Conservation (phyloP, 2,113 vertebrate genomes). For the Genyomyrus donnyi region DNA sequence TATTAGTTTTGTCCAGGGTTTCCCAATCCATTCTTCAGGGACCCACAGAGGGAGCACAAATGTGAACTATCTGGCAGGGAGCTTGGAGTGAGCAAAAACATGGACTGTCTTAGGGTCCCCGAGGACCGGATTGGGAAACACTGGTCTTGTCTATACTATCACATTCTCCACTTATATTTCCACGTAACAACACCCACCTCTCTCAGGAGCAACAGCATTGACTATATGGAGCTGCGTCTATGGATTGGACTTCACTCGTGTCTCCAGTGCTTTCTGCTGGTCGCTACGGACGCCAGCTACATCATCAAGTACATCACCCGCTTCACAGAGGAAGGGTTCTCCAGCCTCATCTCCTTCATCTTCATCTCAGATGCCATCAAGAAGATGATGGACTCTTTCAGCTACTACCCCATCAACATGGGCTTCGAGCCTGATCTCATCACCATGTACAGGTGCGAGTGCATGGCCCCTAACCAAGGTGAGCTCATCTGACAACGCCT, state of each 20-base stretch:
- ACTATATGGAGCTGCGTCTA: slow-evolving; percentile 85
- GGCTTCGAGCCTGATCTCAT: slow-evolving; percentile 86
- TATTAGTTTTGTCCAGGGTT: neutral
- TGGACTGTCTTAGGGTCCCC: neutral
- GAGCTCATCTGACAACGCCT: slow-evolving; percentile 47
- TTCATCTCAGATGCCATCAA: slow-evolving; percentile 86
- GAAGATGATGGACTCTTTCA: slow-evolving; percentile 82
- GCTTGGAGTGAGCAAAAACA: neutral
- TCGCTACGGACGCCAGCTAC: slow-evolving; percentile 78
- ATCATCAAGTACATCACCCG: slow-evolving; percentile 86
- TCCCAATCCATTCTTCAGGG: neutral
- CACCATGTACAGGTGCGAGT: slow-evolving; percentile 90
- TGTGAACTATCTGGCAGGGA: neutral
- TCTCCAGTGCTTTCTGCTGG: slow-evolving; percentile 77
- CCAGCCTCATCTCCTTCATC: slow-evolving; percentile 87
- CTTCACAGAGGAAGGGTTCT: slow-evolving; percentile 85
- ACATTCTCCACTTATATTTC: neutral
- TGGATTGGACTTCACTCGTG: slow-evolving; percentile 84
- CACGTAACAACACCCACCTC: neutral
- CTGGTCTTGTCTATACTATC: neutral
- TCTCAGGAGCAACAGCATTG: slow-evolving; percentile 69
- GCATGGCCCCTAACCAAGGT: slow-evolving; percentile 84
- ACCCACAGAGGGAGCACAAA: neutral
- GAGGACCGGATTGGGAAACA: neutral
- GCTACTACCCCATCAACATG: slow-evolving; percentile 87